Evolutionary conservation across 2,888 invertebrate species (phyloP).

Genomic region (Saturnia japonica): DNA sequence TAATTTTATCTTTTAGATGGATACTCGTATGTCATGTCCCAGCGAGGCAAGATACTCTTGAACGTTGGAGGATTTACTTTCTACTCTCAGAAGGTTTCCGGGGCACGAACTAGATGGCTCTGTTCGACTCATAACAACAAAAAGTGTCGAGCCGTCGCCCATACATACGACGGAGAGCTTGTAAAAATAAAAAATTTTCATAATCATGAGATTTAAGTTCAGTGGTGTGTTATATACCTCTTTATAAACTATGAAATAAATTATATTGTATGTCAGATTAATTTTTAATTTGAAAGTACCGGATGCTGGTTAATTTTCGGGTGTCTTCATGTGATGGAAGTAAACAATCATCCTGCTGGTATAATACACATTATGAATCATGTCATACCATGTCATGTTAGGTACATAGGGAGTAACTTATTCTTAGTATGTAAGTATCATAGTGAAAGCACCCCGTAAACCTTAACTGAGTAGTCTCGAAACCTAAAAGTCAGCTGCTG

Average conservation of each 20-base stretch:
- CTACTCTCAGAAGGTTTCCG: slow-evolving; percentile 27
- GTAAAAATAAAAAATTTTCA: slow-evolving; percentile 36
- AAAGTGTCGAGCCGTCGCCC: slow-evolving; percentile 35
- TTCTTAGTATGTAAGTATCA: too few species aligned
- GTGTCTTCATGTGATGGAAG: background rate
- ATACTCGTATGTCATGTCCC: slow-evolving; percentile 22
- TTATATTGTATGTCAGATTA: background rate
- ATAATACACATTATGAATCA: too few species aligned
- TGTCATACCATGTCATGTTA: too few species aligned
- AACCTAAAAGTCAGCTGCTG: too few species aligned
- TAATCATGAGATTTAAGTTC: slow-evolving; percentile 27
- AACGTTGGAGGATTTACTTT: slow-evolving; percentile 38
- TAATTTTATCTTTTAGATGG: slow-evolving; percentile 12
- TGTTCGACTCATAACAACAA: slow-evolving; percentile 36
- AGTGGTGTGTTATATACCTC: background rate
- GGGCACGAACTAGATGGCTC: slow-evolving; percentile 27
- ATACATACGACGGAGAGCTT: slow-evolving; percentile 28
- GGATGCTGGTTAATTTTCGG: background rate
- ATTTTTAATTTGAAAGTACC: background rate
- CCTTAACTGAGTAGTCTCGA: too few species aligned
- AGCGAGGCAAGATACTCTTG: slow-evolving; percentile 25
- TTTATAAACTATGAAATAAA: background rate
- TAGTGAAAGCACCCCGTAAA: too few species aligned
- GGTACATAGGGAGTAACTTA: too few species aligned
- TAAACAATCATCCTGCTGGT: too few species aligned